Evolutionary conservation across 2,113 vertebrate species (phyloP).

Genomic region (Trochalopteron elliotii): DNA sequence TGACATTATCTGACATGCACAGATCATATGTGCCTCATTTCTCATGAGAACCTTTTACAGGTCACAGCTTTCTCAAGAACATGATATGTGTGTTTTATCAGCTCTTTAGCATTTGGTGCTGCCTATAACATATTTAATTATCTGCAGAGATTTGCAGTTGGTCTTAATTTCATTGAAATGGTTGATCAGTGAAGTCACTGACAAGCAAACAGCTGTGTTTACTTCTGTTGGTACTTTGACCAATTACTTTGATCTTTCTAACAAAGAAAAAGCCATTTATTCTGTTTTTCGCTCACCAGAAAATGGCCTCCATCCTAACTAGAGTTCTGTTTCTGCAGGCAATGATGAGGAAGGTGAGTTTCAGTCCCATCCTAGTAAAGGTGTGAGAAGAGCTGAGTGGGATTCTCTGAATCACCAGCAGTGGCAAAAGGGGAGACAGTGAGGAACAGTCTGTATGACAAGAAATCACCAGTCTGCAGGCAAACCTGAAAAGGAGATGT

Average conservation of each 20-base stretch:
- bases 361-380: not conserved
- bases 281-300: not conserved
- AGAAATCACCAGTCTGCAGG: not conserved
- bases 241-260: not conserved
- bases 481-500: not conserved
- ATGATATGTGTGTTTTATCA: not conserved
- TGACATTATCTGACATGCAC: not conserved
- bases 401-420: not conserved
- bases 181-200: constrained; percentile 11
- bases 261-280: not conserved
- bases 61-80: not conserved
- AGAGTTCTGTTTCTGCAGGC: not conserved
- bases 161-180: not conserved
- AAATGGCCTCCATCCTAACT: not conserved
- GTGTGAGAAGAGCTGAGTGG: not conserved
- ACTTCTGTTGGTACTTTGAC: not conserved
- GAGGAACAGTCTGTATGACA: not conserved
- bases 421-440: not conserved
- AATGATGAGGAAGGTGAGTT: not conserved
- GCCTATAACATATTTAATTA: not conserved
- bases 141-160: not conserved
- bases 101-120: not conserved
- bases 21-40: not conserved
- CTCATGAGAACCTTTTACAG: not conserved
- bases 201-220: constrained; percentile 9